These are phyloP conservation scores for Cantharis rustica DNA, from an alignment of 2,888 invertebrate species.

Conservation along the genomic window DNA sequence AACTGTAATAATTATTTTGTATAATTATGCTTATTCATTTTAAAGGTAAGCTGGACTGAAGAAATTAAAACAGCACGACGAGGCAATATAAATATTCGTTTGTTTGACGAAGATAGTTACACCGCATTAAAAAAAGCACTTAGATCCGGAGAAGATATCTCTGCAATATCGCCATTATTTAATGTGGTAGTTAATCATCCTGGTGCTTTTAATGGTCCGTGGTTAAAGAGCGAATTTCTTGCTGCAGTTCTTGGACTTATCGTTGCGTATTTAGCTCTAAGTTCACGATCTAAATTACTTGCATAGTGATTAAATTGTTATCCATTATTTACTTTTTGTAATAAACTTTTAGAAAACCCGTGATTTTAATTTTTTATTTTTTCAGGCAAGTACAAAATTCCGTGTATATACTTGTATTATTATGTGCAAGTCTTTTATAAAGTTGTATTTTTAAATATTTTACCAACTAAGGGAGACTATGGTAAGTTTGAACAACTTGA, in stretches of 20 bases:
- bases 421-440: too few relatives aligned
- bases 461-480: too few relatives aligned
- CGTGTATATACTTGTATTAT: background rate
- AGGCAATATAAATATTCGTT: constrained; percentile 77
- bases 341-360: background rate
- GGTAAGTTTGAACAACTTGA: too few relatives aligned
- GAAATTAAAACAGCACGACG: constrained; percentile 82
- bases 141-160: constrained; percentile 71
- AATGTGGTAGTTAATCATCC: constrained; percentile 74
- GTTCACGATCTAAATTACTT: constrained; percentile 79
- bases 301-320: constrained; percentile 56
- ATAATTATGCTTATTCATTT: background rate
- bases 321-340: constrained; percentile 33
- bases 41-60: constrained; percentile 90
- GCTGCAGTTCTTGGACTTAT: constrained; percentile 78
- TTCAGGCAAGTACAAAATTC: background rate
- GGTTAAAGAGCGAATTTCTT: constrained; percentile 90
- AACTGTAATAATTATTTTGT: constrained; percentile 5
- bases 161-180: constrained; percentile 70
- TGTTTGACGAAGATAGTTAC: constrained; percentile 93
- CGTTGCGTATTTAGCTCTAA: constrained; percentile 86
- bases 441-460: too few relatives aligned
- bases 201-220: constrained; percentile 87
- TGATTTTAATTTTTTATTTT: background rate
- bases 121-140: constrained; percentile 82